These are phyloP conservation scores for Clinocottus analis DNA, from an alignment of 2,113 vertebrate species.

Conservation along the genomic window DNA sequence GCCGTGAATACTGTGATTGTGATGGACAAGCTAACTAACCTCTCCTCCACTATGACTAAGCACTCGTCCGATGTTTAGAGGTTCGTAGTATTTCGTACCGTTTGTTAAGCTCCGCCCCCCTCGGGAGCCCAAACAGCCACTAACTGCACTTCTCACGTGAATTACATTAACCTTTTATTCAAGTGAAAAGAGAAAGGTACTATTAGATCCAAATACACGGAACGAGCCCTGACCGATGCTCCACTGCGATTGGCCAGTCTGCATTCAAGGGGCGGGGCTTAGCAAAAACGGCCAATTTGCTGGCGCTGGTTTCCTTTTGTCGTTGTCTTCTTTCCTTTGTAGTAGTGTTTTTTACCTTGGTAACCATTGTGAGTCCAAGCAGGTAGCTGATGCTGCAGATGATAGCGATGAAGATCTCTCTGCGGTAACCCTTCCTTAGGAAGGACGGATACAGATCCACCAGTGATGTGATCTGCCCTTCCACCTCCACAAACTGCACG, in stretches of 20 bases:
- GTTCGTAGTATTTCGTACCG: too few relatives aligned
- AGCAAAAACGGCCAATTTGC: neutral
- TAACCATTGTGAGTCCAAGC: slow-evolving; percentile 98
- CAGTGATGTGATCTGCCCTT: slow-evolving; percentile 99
- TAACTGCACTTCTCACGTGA: too few relatives aligned
- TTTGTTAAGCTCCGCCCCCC: neutral
- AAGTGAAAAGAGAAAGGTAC: too few relatives aligned
- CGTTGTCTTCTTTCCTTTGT: too few relatives aligned
- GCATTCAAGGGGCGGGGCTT: neutral
- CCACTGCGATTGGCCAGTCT: neutral
- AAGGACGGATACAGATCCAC: slow-evolving; percentile 99
- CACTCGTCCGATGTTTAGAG: too few relatives aligned
- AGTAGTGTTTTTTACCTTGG: slow-evolving; percentile 86
- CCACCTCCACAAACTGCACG: slow-evolving; percentile 99
- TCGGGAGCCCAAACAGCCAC: too few relatives aligned
- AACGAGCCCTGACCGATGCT: neutral
- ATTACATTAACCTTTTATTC: too few relatives aligned
- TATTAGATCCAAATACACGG: too few relatives aligned
- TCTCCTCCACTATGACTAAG: too few relatives aligned
- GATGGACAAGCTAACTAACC: too few relatives aligned
- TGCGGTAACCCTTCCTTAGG: slow-evolving; percentile 99
- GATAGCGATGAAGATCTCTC: slow-evolving; percentile 99
- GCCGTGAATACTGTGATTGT: neutral
- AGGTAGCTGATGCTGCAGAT: slow-evolving; percentile 97
- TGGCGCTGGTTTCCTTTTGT: neutral